Base-by-base conservation (phyloP, 2,797 vertebrate species). In the Apogon hyalosoma region DNA sequence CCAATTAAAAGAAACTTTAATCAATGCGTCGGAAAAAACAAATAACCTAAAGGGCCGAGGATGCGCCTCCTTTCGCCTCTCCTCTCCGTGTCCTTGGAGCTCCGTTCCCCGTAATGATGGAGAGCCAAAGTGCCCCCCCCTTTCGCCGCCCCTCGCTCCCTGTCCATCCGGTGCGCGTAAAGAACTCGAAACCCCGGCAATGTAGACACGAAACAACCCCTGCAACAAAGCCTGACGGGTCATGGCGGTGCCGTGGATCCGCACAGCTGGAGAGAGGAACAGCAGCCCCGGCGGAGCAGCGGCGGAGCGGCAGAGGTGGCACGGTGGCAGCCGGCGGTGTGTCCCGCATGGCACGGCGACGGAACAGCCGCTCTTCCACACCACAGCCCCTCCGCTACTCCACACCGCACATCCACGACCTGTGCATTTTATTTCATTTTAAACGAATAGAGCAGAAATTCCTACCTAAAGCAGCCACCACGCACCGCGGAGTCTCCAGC, bases 11-110 rank as follows among this genome's bases (percentile, higher is more conserved):
- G 1, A 39, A 12, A 43, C 45, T 16, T 45, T 24, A 45, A 67
- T 54, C 21, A 46, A 19, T 28, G 18, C 19, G n/a, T 15, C 2
- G 12, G 0, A n/a, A 36, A n/a, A 5, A 18, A 19, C 11, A 19
- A 65, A 59, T 47, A 68, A 14, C 41, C 6, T 8, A 12, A 65
- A 51, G 50, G 69, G 73, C 70, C 72, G 55, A 33, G 75, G 69
- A 66, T 62, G 71, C 67, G 31, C 56, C 75, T 61, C 69, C 60
- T 16, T 33, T 33, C 7, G 43, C 24, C 67, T 74, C 77, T 49
- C 85, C 79, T 77, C 77, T 28, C 68, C 59, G 79, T 87, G 87
- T 87, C 88, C 88, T 87, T 88, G 85, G 80, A 77, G 81, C 86
- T 77, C 57, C 57, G 58, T 31, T 74, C 63, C 59, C 73, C 56